phyloP scores from a whole-genome alignment of 2,797 vertebrate species.

The Australoheros facetus region DNA sequence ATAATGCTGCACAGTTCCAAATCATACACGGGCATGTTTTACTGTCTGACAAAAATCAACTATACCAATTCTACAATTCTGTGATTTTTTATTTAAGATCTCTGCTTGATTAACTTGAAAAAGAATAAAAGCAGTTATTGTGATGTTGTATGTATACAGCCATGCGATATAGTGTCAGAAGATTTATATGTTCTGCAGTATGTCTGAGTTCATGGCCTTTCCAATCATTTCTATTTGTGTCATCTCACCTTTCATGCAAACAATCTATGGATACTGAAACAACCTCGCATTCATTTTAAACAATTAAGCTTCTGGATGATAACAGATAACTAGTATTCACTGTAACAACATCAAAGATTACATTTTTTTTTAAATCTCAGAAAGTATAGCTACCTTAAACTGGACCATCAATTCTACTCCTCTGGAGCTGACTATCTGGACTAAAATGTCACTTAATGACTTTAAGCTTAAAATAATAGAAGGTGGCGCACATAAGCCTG shows the following conservation, averaged over 20 bases:
- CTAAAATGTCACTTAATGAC: constrained; percentile 16
- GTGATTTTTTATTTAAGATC: background rate
- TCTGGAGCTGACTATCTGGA: background rate
- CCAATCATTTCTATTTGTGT: constrained; percentile 32
- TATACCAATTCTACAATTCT: background rate
- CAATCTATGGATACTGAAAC: constrained; percentile 4
- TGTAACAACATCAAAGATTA: background rate
- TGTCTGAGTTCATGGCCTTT: constrained; percentile 13
- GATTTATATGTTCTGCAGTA: constrained; percentile 7
- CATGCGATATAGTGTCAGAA: constrained; percentile 1
- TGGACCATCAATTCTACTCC: background rate
- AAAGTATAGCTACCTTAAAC: background rate
- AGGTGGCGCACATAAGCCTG: background rate
- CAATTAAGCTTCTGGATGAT: constrained; percentile 10
- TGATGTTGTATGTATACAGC: background rate
- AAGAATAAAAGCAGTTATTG: constrained; percentile 10
- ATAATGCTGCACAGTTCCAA: constrained; percentile 22
- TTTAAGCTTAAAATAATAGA: constrained; percentile 1
- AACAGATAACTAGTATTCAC: background rate
- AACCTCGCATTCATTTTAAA: constrained; percentile 15
- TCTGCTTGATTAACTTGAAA: background rate
- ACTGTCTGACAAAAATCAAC: constrained; percentile 10
- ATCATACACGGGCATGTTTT: background rate
- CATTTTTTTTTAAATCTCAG: no score
- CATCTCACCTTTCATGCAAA: constrained; percentile 3